These are phyloP conservation scores for Apamea crenata DNA, from an alignment of 2,888 invertebrate genomes.

Conservation along the genomic window DNA sequence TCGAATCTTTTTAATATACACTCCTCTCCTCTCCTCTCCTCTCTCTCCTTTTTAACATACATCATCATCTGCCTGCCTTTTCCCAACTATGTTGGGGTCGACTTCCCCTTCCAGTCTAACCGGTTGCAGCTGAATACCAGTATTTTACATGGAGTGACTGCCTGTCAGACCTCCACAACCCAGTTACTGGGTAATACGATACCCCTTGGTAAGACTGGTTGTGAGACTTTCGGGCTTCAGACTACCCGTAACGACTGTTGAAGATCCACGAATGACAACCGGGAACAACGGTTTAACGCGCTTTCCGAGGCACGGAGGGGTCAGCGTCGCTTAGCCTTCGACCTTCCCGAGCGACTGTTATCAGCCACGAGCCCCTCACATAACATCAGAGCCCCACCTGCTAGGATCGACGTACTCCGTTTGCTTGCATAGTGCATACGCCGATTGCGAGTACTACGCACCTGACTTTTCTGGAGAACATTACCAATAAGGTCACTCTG, in stretches of 20 bases:
- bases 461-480: neutral
- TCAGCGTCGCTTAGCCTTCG: neutral
- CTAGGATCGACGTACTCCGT: too few species aligned
- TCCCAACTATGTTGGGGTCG: neutral
- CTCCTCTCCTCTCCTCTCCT: too few species aligned
- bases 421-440: too few species aligned
- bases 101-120: neutral
- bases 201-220: neutral
- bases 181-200: neutral
- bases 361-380: too few species aligned
- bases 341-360: neutral
- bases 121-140: neutral
- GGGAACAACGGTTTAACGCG: neutral
- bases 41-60: neutral
- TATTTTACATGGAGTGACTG: neutral
- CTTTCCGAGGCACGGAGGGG: neutral
- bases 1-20: conserved; percentile 1
- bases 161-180: neutral
- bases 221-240: neutral
- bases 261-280: neutral
- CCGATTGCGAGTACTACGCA: too few species aligned
- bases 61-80: neutral
- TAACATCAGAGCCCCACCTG: too few species aligned
- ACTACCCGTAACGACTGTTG: neutral
- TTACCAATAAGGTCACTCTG: neutral